phyloP scores from a whole-genome alignment of 2,797 vertebrate species.

The Cygnus olor region DNA sequence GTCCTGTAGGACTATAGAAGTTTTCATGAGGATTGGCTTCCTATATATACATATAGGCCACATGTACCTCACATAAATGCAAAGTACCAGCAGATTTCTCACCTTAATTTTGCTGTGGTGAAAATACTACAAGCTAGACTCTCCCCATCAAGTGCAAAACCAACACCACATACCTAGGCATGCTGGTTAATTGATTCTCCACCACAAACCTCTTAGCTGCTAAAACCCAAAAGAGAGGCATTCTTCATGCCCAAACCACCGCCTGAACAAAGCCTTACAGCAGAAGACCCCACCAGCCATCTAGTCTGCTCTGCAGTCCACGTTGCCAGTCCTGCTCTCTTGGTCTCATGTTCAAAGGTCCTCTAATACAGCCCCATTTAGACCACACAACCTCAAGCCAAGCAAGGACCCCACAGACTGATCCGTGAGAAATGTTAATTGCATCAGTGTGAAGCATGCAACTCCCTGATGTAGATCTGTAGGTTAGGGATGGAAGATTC shows the following conservation, averaged over 20 bases:
- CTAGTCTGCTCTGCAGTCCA: background rate
- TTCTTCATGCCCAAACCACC: background rate
- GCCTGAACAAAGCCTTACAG: background rate
- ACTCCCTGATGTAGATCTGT: background rate
- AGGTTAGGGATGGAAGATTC: background rate
- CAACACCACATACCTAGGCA: background rate
- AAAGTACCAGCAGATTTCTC: background rate
- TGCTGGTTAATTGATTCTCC: background rate
- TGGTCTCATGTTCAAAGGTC: background rate
- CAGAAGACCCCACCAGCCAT: accelerated
- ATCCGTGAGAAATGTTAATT: background rate
- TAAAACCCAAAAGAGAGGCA: background rate
- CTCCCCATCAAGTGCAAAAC: background rate
- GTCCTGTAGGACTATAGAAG: accelerated
- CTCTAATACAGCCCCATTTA: background rate
- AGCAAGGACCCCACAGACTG: accelerated
- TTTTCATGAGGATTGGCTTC: background rate
- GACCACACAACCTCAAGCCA: background rate
- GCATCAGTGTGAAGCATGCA: accelerated
- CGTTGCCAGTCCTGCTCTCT: background rate
- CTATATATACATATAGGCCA: background rate
- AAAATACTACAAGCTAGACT: background rate
- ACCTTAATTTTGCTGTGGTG: background rate
- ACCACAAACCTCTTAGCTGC: background rate
- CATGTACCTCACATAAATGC: background rate